These are phyloP conservation scores for Morone saxatilis DNA, from an alignment of 2,113 vertebrate species.

Conservation along the genomic window DNA sequence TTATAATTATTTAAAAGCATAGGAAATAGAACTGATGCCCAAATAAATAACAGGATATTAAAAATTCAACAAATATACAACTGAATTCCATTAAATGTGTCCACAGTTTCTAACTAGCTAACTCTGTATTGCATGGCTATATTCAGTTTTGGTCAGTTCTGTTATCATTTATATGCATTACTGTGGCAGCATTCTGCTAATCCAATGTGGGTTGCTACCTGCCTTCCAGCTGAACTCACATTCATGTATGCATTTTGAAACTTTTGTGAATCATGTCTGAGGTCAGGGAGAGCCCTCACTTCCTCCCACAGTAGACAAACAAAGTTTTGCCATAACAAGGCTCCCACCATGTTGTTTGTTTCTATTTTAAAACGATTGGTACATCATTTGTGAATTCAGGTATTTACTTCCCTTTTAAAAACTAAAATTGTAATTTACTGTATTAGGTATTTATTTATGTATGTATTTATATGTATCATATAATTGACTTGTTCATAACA, in stretches of 20 bases:
- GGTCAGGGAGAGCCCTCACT: constrained; percentile 26
- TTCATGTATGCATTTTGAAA: constrained; percentile 19
- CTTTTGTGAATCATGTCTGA: constrained; percentile 59
- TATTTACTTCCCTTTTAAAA: not conserved
- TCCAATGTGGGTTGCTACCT: not conserved
- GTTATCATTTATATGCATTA: not conserved
- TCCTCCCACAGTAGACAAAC: constrained; percentile 44
- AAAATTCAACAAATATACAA: too few species aligned
- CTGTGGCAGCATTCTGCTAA: constrained; percentile 20
- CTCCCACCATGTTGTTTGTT: not conserved
- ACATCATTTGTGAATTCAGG: not conserved
- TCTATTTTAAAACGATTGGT: not conserved
- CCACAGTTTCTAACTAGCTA: too few species aligned
- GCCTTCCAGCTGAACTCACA: constrained; percentile 22
- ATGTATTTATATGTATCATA: not conserved
- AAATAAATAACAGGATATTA: not conserved
- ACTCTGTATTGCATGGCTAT: too few species aligned
- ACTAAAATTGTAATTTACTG: not conserved
- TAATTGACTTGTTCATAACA: not conserved
- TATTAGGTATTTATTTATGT: not conserved
- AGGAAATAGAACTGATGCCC: not conserved
- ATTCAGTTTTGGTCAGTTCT: not conserved
- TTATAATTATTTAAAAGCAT: not conserved
- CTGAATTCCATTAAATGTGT: too few species aligned
- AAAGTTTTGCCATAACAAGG: constrained; percentile 18